Evolutionary conservation across 2,113 vertebrate genomes (phyloP), one percentile per base, ranked within the genome.

Genomic region (Xyrauchen texanus): DNA sequence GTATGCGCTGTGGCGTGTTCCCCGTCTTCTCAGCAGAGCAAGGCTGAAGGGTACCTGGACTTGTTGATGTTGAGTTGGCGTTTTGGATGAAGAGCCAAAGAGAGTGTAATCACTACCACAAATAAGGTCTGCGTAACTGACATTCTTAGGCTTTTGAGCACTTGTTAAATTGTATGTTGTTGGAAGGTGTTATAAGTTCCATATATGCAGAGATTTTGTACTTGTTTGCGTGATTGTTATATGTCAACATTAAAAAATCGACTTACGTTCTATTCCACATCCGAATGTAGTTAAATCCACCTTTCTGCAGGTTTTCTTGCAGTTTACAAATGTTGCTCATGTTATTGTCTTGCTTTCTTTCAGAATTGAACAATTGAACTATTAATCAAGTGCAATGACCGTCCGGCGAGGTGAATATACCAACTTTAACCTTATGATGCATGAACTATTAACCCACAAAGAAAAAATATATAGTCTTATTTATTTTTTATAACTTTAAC

Each of bases 31-130:
- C 13, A 58, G 47, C 47, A 49, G 47, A 49, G 47, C 61, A 5
- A 49, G 53, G 68, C 47, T 47, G 76, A 72, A 44, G 76, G 62
- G 13, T 15, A 52, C 11, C 68, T 21, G 60, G 83, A 87, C 72
- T 89, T 89, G 86, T 83, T 84, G 83, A 82, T 91, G 91, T 93
- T 92, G 92, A 93, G 92, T 90, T 94, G 92, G 93, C 92, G 89
- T 80, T 91, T 89, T 90, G 89, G 88, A 82, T 60, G 78, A 64
- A 16, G 70, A 62, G 2, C 53, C 49, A 8, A 64, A 12, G 1
- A 57, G 65, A 55, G 53, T 21, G 21, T 11, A 6, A 34, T 15
- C 71, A 12, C 42, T 63, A 1, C 21, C 1, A 34, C 21, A 34
- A 34, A 34, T 49, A 58, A 44, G 8, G 9, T 12, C 1, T 6